These are phyloP conservation scores for Vimba vimba DNA, from an alignment of 2,113 vertebrate genomes.

Conservation along the genomic window DNA sequence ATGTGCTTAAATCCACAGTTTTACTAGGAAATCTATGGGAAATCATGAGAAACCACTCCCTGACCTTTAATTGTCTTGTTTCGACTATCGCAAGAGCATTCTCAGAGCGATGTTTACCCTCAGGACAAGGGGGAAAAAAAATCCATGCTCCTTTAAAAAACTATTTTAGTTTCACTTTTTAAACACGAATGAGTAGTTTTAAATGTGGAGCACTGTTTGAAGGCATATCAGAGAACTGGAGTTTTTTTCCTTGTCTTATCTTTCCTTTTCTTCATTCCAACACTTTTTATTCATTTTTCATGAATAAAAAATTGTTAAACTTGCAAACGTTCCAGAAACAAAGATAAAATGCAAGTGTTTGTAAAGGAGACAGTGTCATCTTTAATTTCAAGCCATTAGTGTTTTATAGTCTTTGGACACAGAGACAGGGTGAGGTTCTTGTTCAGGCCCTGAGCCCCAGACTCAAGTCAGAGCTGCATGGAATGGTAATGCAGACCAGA, in stretches of 20 bases:
- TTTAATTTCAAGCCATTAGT: constrained; percentile 51
- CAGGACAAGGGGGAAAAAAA: background rate
- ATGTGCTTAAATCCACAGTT: background rate
- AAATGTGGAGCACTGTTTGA: background rate
- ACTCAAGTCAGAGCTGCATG: constrained; percentile 68
- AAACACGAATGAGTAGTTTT: background rate
- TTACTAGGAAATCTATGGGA: background rate
- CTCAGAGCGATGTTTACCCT: background rate
- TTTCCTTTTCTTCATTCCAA: constrained; percentile 1
- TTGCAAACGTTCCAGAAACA: constrained; percentile 34
- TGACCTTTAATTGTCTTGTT: constrained; percentile 27
- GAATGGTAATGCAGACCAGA: constrained; percentile 79
- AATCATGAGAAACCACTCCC: constrained; percentile 27
- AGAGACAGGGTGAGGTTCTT: constrained; percentile 64
- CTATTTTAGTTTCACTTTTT: background rate
- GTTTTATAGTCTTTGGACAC: constrained; percentile 59
- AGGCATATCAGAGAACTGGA: no score
- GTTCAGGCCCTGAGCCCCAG: constrained; percentile 62
- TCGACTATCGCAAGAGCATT: background rate
- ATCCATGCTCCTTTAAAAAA: background rate
- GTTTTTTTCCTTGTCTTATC: background rate
- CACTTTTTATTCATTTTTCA: no score
- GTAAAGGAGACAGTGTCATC: constrained; percentile 56
- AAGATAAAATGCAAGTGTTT: constrained; percentile 58
- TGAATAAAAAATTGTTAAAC: constrained; percentile 15